Conservation (phyloP, 2,113 vertebrate genomes). For the Lonchura striata region DNA sequence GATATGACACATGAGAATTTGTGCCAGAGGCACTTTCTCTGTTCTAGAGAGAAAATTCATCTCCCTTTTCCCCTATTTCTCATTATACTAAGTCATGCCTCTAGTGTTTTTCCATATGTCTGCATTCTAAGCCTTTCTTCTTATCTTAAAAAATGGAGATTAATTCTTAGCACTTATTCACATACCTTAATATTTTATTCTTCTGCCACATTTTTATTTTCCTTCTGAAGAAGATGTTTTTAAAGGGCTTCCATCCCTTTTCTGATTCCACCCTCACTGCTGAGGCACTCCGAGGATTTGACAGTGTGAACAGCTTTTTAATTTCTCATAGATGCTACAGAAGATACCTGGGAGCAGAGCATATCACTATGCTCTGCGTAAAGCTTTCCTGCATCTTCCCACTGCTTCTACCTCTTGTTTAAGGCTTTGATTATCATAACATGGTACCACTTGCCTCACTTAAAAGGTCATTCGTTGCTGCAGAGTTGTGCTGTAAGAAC, state of each 20-base stretch:
- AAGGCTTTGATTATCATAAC: background rate
- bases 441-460: background rate
- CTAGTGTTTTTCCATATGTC: background rate
- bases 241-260: background rate
- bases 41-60: background rate
- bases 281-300: background rate
- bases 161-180: background rate
- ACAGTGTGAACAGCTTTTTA: background rate
- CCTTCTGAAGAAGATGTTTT: background rate
- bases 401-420: background rate
- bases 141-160: background rate
- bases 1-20: background rate
- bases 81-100: background rate
- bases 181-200: background rate
- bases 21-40: background rate
- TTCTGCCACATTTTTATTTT: background rate
- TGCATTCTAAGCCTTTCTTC: background rate
- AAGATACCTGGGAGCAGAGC: background rate
- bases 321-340: background rate
- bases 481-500: background rate
- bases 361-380: rapidly evolving
- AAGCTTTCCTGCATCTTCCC: background rate
- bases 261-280: background rate
- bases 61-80: background rate
- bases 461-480: background rate